A percentile compares a stretch with the other conserved stretches of the same genome.
These are phyloP conservation scores for Crocallis elinguaria DNA, from an alignment of 2,888 invertebrate genomes.

Conservation along the genomic window DNA sequence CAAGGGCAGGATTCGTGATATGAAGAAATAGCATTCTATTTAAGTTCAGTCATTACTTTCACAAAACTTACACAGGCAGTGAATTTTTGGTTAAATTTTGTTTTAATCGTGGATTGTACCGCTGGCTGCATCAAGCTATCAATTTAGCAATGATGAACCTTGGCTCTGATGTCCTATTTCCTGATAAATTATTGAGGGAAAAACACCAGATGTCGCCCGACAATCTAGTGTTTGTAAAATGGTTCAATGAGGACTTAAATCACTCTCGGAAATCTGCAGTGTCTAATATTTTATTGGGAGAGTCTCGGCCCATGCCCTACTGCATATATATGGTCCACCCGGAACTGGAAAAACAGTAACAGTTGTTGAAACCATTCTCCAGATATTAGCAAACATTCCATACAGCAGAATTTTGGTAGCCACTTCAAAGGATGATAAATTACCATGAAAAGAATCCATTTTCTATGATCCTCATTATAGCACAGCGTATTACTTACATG, in stretches of 20 bases:
- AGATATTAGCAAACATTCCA: constrained; percentile 88
- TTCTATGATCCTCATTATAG: constrained; percentile 91
- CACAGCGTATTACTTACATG: constrained; percentile 86
- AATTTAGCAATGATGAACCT: constrained; percentile 85
- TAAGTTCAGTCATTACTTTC: constrained; percentile 91
- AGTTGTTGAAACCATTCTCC: constrained; percentile 92
- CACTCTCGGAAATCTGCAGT: constrained; percentile 92
- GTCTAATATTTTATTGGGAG: constrained; percentile 90
- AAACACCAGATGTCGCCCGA: constrained; percentile 76
- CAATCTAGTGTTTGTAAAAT: constrained; percentile 76
- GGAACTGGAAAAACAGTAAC: constrained; percentile 91
- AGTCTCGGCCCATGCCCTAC: constrained; percentile 92
- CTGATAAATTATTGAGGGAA: constrained; percentile 80
- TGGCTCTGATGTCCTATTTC: constrained; percentile 89
- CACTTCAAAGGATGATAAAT: constrained; percentile 92
- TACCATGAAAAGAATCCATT: constrained; percentile 87
- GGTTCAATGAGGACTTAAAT: constrained; percentile 91
- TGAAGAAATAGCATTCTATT: constrained; percentile 88
- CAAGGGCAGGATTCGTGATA: constrained; percentile 91
- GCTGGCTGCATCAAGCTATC: constrained; percentile 91
- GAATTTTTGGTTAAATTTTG: constrained; percentile 91
- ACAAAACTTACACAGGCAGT: constrained; percentile 89
- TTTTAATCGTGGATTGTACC: constrained; percentile 85
- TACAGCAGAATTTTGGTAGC: constrained; percentile 91
- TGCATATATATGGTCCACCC: constrained; percentile 94